Conservation (phyloP, 53 echinoderm and acorn worm genomes). For the Paelopatides confundens region DNA sequence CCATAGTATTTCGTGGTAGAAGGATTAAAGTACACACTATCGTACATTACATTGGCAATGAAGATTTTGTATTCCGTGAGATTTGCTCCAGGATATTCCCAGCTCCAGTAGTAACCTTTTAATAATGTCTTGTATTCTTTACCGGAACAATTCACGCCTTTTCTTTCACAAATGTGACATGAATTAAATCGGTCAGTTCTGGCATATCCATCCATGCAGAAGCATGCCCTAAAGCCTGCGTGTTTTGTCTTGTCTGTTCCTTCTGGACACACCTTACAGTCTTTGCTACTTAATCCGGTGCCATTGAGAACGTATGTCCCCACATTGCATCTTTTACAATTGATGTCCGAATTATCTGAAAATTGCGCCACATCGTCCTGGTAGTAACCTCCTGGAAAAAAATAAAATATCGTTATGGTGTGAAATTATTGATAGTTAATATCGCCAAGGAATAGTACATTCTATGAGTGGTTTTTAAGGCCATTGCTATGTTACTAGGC, state of each 20-base stretch:
- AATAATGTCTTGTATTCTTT: background rate
- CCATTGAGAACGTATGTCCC: background rate
- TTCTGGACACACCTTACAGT: slow-evolving; percentile 7
- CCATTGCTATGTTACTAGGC: too few relatives aligned
- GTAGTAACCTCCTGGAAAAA: background rate
- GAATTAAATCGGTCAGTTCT: background rate
- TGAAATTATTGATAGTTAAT: too few relatives aligned
- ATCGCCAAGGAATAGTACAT: too few relatives aligned
- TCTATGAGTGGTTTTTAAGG: too few relatives aligned
- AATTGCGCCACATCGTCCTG: background rate
- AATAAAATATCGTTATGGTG: background rate
- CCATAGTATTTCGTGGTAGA: background rate
- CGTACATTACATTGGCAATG: background rate
- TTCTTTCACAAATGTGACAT: background rate
- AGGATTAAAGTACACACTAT: background rate
- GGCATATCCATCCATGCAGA: background rate
- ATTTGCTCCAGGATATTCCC: background rate
- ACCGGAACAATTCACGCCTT: background rate
- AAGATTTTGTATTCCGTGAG: background rate
- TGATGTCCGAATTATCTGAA: background rate
- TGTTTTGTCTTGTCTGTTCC: slow-evolving; percentile 13
- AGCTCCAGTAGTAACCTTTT: background rate
- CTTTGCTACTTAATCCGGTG: background rate
- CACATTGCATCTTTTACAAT: background rate
- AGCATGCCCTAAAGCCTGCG: slow-evolving; percentile 28